phyloP scores from a whole-genome alignment of 2,797 vertebrate genomes.

The Rhabdomys pumilio region DNA sequence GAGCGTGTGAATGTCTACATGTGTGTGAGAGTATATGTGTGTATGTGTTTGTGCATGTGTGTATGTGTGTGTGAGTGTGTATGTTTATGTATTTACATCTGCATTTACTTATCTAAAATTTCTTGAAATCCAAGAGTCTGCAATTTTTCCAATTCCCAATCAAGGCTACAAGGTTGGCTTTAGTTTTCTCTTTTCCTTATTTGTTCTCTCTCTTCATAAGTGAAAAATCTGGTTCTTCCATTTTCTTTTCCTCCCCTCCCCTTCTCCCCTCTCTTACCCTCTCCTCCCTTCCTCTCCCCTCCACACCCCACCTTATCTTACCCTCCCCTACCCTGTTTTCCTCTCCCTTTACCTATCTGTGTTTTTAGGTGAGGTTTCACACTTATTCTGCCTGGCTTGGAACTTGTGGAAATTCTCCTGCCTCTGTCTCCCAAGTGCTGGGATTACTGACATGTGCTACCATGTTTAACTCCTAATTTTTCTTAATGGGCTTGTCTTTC shows the following conservation, averaged over 20 bases:
- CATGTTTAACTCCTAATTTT: not conserved
- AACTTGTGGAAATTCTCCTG: not conserved
- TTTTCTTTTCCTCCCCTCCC: not conserved
- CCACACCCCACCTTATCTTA: too few species aligned
- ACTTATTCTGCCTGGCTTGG: not conserved
- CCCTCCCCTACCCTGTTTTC: too few species aligned
- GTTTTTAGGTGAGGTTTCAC: not conserved
- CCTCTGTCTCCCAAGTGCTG: not conserved
- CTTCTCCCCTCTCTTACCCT: not conserved
- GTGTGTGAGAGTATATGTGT: not conserved
- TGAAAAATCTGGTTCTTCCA: not conserved
- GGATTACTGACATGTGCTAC: not conserved
- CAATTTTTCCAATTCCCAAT: constrained; percentile 3
- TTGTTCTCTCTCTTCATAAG: constrained; percentile 10
- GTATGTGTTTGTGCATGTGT: not conserved
- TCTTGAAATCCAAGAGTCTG: constrained; percentile 53
- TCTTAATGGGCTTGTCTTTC: constrained; percentile 2
- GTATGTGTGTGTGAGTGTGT: not conserved
- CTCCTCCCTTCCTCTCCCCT: accelerated
- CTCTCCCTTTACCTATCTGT: not conserved
- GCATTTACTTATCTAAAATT: constrained; percentile 51
- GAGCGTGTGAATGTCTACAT: not conserved
- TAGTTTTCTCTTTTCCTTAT: not conserved
- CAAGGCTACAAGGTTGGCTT: not conserved
- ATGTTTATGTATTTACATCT: not conserved